A percentile compares a stretch with the other conserved stretches of the same genome.
Evolutionary conservation across 2,888 invertebrate genomes (phyloP).

Genomic region (Dryococelus australis): DNA sequence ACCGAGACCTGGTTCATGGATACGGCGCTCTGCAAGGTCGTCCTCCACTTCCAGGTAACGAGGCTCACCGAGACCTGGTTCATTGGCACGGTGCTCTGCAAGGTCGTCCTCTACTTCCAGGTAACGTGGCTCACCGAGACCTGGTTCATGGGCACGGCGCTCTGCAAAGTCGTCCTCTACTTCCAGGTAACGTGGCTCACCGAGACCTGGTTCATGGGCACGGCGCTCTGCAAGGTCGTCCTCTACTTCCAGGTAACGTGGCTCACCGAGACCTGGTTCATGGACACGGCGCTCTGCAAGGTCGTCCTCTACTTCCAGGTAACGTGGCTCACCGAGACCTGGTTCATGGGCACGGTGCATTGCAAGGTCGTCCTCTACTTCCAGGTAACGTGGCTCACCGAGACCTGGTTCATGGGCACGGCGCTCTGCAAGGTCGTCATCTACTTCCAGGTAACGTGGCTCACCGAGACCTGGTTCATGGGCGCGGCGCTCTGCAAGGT

Average conservation of each 20-base stretch:
- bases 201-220: constrained; percentile 92
- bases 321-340: constrained; percentile 81
- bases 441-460: constrained; percentile 92
- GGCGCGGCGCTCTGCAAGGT: constrained; percentile 86
- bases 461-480: constrained; percentile 93
- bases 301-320: constrained; percentile 91
- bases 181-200: constrained; percentile 86
- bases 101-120: constrained; percentile 88
- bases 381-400: constrained; percentile 91
- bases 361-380: constrained; percentile 90
- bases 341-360: constrained; percentile 86
- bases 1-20: constrained; percentile 95
- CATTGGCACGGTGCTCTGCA: constrained; percentile 85
- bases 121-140: constrained; percentile 84
- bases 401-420: constrained; percentile 92
- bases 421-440: constrained; percentile 86
- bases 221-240: constrained; percentile 84
- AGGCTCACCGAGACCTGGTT: constrained; percentile 89
- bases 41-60: constrained; percentile 91
- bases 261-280: constrained; percentile 90
- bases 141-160: constrained; percentile 86
- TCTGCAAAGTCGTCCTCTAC: constrained; percentile 89
- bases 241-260: constrained; percentile 88
- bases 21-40: constrained; percentile 82
- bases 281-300: constrained; percentile 86